Conservation (phyloP, 2,888 invertebrate species). For the Epirrhoe alternata region DNA sequence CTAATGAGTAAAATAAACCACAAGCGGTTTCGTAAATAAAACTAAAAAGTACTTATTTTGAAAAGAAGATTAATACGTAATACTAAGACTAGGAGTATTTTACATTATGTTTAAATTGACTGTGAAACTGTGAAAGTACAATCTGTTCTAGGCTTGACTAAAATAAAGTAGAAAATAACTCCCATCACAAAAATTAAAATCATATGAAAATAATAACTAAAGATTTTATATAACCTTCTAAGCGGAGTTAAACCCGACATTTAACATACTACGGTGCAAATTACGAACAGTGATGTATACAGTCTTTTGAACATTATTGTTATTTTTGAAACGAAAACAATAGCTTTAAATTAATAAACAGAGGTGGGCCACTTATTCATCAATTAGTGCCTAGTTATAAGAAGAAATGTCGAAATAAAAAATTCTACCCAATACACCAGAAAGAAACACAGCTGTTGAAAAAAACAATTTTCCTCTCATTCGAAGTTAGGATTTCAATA, state of each 20-base stretch:
- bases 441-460: too few species aligned
- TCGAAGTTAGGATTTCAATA: too few species aligned
- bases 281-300: conserved; percentile 21
- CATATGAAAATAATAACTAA: too few species aligned
- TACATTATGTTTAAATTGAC: conserved; percentile 23
- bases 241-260: conserved; percentile 4
- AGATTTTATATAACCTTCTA: background rate
- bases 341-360: background rate
- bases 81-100: conserved; percentile 45
- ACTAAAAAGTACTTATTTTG: conserved; percentile 29
- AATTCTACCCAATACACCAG: too few species aligned
- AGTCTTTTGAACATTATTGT: conserved; percentile 21
- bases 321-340: conserved; percentile 8
- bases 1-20: conserved; percentile 22
- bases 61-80: conserved; percentile 35
- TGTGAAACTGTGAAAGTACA: conserved; percentile 5
- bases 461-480: too few species aligned
- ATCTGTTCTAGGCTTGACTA: too few species aligned
- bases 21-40: conserved; percentile 17
- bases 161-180: too few species aligned
- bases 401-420: too few species aligned
- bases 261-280: conserved; percentile 4
- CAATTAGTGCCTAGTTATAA: too few species aligned
- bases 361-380: too few species aligned
- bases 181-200: too few species aligned